Evolutionary conservation across 2,113 vertebrate genomes (phyloP).

Genomic region (Mohoua ochrocephala): DNA sequence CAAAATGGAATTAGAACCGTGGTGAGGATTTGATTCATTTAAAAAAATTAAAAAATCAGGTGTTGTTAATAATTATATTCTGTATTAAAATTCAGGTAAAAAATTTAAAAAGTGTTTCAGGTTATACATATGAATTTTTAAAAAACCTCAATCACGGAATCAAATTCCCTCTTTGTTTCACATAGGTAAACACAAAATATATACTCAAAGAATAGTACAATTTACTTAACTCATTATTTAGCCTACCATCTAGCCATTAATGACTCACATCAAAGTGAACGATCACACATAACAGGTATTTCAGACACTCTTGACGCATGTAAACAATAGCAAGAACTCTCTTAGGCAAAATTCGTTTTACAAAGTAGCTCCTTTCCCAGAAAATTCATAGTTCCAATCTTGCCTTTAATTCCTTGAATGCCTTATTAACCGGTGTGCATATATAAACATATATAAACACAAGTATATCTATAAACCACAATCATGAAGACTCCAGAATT

Average conservation of each 20-base stretch:
- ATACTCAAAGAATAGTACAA: background rate
- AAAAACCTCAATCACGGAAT: background rate
- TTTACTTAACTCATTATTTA: background rate
- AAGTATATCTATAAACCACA: background rate
- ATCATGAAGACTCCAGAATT: background rate
- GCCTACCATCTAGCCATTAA: background rate
- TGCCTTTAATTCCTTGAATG: background rate
- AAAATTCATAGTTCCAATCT: background rate
- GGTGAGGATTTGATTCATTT: background rate
- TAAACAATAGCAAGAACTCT: background rate
- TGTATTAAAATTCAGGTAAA: background rate
- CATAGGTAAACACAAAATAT: background rate
- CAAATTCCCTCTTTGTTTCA: background rate
- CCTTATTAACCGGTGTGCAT: background rate
- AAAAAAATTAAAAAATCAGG: background rate
- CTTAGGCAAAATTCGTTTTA: background rate
- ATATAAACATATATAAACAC: accelerated
- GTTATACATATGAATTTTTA: background rate
- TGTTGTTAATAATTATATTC: background rate
- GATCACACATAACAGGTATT: background rate
- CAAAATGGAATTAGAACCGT: background rate
- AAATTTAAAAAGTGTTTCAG: background rate
- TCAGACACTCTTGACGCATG: background rate
- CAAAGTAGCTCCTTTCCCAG: background rate
- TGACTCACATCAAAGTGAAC: background rate